Base-by-base conservation (phyloP, 2,888 invertebrate genomes). In the Cataglyphis livida region DNA sequence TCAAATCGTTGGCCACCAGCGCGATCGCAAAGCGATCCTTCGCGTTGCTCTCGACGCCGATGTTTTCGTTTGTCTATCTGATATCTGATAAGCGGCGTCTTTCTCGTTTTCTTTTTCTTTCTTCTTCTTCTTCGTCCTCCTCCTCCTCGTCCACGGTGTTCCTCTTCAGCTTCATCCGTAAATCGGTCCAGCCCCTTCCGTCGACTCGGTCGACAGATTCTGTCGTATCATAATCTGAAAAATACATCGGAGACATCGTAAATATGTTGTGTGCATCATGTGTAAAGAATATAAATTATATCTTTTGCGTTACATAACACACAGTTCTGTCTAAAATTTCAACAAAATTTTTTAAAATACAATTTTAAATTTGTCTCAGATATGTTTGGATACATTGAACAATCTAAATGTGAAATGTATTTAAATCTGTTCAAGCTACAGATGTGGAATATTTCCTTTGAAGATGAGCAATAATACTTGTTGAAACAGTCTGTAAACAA, bases 181-280 rank as follows among this genome's bases (percentile, higher is more conserved):
- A 82, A 84, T 85, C 62, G 73, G 86, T 86, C 78, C 76, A 61
- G 76, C 62, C 84, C 38, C 85, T 75, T 87, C 79, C 83, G 44
- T 84, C 65, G 89, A 85, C 84, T 75, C 83, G 59, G 79, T 75
- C 83, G 48, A 62, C 78, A 73, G 84, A 84, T 81, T 85, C 83
- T 83, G 81, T 87, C 89, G 87, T 87, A 87, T 91, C 92, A 92
- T 92, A 88, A 89, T 92, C 92, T 92, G 88, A 5, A 86, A 57
- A 0, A 10, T 21, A 44, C 48, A 76, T 68, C 21, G 21, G 59
- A 59, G 4, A 0, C 18, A 41, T 61, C 15, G 7, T 51, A n/a
- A 51, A 51, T 51, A 6, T 41, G 3, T 10, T 21, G 7, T 6
- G 35, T 6, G 35, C 10, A 21, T 57, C 21, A 1, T 28, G 25